phyloP scores from a whole-genome alignment of 92 coral and sea anemone genomes.

The Zoanthus sociatus region DNA sequence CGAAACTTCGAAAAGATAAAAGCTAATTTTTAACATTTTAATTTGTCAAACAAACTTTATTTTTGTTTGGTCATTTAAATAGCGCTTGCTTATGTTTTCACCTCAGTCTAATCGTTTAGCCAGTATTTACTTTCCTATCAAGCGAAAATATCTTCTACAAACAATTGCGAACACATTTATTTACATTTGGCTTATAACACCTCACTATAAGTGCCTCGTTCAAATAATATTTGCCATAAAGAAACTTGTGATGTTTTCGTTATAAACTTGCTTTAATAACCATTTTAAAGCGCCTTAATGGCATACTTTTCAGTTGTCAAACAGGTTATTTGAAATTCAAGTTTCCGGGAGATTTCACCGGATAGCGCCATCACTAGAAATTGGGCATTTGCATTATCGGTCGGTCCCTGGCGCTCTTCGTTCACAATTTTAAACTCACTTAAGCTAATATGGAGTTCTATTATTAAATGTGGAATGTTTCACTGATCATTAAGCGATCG shows the following conservation, averaged over 20 bases:
- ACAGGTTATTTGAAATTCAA: slow-evolving; percentile 67
- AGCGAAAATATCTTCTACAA: slow-evolving; percentile 76
- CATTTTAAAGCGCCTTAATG: slow-evolving; percentile 83
- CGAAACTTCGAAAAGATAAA: neutral
- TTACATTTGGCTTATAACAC: slow-evolving; percentile 73
- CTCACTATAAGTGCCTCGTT: slow-evolving; percentile 63
- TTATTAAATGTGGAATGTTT: slow-evolving; percentile 24
- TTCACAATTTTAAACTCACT: slow-evolving; percentile 8
- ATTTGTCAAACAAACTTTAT: slow-evolving; percentile 19
- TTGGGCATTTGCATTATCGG: slow-evolving; percentile 52
- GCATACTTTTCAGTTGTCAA: slow-evolving; percentile 62
- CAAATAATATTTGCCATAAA: slow-evolving; percentile 71
- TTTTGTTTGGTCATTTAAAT: slow-evolving; percentile 28
- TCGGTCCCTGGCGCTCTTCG: slow-evolving; percentile 15
- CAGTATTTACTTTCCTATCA: slow-evolving; percentile 77
- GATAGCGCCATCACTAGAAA: slow-evolving; percentile 44
- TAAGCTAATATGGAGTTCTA: slow-evolving; percentile 6
- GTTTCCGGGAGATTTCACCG: slow-evolving; percentile 81
- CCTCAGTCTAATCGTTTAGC: slow-evolving; percentile 34
- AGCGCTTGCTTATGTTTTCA: slow-evolving; percentile 47
- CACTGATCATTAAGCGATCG: slow-evolving; percentile 14
- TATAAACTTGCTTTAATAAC: slow-evolving; percentile 87
- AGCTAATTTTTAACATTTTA: slow-evolving; percentile 2
- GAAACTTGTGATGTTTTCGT: slow-evolving; percentile 90
- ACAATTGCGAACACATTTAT: slow-evolving; percentile 64